Evolutionary conservation across 1,140 invertebrate species (phyloP).

Genomic region (Pogonus chalceus): DNA sequence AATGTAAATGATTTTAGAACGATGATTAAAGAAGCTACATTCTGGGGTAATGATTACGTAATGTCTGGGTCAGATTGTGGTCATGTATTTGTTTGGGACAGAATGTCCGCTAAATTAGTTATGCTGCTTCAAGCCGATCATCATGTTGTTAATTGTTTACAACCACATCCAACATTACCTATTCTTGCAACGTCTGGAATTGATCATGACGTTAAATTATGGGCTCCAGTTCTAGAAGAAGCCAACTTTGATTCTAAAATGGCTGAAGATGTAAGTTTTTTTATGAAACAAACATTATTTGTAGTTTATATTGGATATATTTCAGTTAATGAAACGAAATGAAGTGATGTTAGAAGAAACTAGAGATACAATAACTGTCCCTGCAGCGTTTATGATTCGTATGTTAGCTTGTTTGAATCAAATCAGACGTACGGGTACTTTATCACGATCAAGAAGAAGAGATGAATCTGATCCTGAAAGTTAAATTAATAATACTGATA

Average conservation of each 20-base stretch:
- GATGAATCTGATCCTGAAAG: background rate
- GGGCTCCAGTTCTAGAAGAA: constrained; percentile 56
- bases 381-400: constrained; percentile 79
- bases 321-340: constrained; percentile 70
- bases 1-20: constrained; percentile 47
- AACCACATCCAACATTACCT: constrained; percentile 74
- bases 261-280: constrained; percentile 55
- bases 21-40: constrained; percentile 84
- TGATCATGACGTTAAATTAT: constrained; percentile 83
- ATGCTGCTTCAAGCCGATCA: constrained; percentile 75
- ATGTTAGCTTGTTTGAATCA: constrained; percentile 75
- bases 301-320: constrained; percentile 20
- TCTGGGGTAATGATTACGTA: constrained; percentile 76
- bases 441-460: background rate
- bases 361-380: constrained; percentile 80
- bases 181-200: constrained; percentile 81
- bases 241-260: constrained; percentile 53
- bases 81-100: constrained; percentile 63
- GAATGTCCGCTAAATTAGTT: constrained; percentile 52
- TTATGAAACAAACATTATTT: background rate
- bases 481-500: background rate
- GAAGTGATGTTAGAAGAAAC: constrained; percentile 83
- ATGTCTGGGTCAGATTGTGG: constrained; percentile 84
- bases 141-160: constrained; percentile 79
- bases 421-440: constrained; percentile 39